These are phyloP conservation scores for Antrozous pallidus DNA, from an alignment of 2,797 vertebrate genomes.

Conservation along the genomic window DNA sequence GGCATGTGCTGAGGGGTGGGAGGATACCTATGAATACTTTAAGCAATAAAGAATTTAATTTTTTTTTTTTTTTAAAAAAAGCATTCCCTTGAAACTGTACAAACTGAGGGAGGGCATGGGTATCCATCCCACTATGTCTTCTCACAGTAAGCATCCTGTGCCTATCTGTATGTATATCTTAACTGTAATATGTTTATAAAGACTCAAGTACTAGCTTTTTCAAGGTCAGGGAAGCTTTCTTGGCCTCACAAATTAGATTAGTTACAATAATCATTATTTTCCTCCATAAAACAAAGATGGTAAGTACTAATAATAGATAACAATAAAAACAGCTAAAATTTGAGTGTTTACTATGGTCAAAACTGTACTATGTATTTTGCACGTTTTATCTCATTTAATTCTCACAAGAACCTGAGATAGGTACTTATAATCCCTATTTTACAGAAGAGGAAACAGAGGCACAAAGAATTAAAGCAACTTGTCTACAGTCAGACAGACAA, in stretches of 20 bases:
- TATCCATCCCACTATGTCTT: background rate
- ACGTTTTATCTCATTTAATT: background rate
- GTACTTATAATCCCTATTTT: background rate
- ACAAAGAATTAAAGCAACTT: background rate
- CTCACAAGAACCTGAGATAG: background rate
- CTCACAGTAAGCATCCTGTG: background rate
- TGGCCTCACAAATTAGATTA: background rate
- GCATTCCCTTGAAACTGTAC: background rate
- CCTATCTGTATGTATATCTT: background rate
- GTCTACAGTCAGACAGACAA: background rate
- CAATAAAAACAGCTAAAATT: background rate
- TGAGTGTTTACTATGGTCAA: slow-evolving; percentile 4
- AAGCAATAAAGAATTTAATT: too few relatives aligned
- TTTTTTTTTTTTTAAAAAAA: background rate
- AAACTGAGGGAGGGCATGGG: background rate
- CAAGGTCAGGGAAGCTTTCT: background rate
- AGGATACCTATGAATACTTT: too few relatives aligned
- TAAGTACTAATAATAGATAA: slow-evolving; percentile 9
- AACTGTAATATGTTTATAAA: slow-evolving; percentile 24
- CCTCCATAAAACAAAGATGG: background rate
- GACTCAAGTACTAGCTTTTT: slow-evolving; percentile 10
- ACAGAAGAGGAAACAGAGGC: background rate
- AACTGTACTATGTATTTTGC: background rate
- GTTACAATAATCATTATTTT: too few relatives aligned
- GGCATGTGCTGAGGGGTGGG: too few relatives aligned